Percentiles rank a stretch among this genome's conserved stretches.
phyloP scores from a whole-genome alignment of 2,888 invertebrate genomes.

The Herminia tarsipennalis region DNA sequence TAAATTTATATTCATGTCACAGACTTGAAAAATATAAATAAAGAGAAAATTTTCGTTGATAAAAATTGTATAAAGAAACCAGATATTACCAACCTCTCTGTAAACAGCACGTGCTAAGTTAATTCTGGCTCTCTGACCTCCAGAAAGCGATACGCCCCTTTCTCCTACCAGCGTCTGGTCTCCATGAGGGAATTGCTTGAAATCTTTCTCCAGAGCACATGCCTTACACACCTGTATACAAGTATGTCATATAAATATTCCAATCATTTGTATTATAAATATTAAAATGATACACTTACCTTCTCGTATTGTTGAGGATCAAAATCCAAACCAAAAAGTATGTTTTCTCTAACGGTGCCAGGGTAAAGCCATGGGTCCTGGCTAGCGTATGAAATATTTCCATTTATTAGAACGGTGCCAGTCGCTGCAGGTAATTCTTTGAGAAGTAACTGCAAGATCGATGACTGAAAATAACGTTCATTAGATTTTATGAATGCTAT shows the following conservation, averaged over 20 bases:
- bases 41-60: too few relatives aligned
- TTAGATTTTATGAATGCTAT: too few relatives aligned
- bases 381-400: slow-evolving; percentile 89
- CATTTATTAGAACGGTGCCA: slow-evolving; percentile 88
- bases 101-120: slow-evolving; percentile 86
- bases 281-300: slow-evolving; percentile 60
- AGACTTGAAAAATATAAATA: too few relatives aligned
- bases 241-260: too few relatives aligned
- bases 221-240: slow-evolving; percentile 76
- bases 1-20: too few relatives aligned
- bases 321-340: slow-evolving; percentile 90
- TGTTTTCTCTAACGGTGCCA: slow-evolving; percentile 92
- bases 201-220: too few relatives aligned
- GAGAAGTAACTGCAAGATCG: slow-evolving; percentile 88
- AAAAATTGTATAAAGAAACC: too few relatives aligned
- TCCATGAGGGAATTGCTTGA: slow-evolving; percentile 87
- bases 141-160: slow-evolving; percentile 89
- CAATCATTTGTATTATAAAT: too few relatives aligned
- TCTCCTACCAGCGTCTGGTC: slow-evolving; percentile 90
- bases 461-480: slow-evolving; percentile 79
- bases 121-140: slow-evolving; percentile 90
- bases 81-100: too few relatives aligned
- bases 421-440: slow-evolving; percentile 88
- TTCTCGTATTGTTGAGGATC: slow-evolving; percentile 84
- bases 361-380: slow-evolving; percentile 95